phyloP scores from a whole-genome alignment of 1,140 invertebrate genomes.

The Drosophila pachea region DNA sequence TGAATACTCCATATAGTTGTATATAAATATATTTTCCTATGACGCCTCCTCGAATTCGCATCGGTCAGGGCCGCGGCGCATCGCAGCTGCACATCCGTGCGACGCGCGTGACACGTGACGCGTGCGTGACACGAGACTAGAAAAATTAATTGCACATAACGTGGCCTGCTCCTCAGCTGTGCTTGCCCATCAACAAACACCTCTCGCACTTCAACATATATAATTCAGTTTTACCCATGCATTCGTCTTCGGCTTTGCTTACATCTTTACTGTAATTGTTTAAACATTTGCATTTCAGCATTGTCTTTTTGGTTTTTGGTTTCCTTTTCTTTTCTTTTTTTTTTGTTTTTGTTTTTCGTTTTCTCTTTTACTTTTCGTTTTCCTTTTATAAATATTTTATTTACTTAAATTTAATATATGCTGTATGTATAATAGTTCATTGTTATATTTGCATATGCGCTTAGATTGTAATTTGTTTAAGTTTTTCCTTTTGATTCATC shows the following conservation, averaged over 20 bases:
- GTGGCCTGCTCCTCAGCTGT: conserved; percentile 64
- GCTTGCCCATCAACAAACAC: conserved; percentile 5
- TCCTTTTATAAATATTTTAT: conserved; percentile 73
- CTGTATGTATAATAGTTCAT: conserved; percentile 77
- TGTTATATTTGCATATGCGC: conserved; percentile 73
- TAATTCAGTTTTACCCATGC: background rate
- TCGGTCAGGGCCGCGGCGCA: background rate
- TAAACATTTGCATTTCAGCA: conserved; percentile 18
- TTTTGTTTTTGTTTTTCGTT: conserved; percentile 64
- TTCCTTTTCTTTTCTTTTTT: conserved; percentile 19
- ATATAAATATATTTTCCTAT: conserved; percentile 79
- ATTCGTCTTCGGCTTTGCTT: background rate
- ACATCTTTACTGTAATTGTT: conserved; percentile 30
- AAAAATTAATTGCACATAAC: conserved; percentile 76
- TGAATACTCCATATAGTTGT: conserved; percentile 73
- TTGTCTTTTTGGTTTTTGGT: conserved; percentile 26
- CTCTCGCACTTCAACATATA: background rate
- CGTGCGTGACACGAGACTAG: conserved; percentile 51
- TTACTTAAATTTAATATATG: conserved; percentile 70
- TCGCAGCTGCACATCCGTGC: conserved; percentile 10
- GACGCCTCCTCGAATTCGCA: conserved; percentile 57
- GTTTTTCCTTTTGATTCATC: conserved; percentile 73
- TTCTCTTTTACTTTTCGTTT: conserved; percentile 47
- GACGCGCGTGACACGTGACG: conserved; percentile 8
- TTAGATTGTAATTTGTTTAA: conserved; percentile 76